Percentiles rank a stretch among this genome's conserved stretches.
Evolutionary conservation across 2,797 vertebrate species (phyloP).

Genomic region (Sebastes paucispinis): DNA sequence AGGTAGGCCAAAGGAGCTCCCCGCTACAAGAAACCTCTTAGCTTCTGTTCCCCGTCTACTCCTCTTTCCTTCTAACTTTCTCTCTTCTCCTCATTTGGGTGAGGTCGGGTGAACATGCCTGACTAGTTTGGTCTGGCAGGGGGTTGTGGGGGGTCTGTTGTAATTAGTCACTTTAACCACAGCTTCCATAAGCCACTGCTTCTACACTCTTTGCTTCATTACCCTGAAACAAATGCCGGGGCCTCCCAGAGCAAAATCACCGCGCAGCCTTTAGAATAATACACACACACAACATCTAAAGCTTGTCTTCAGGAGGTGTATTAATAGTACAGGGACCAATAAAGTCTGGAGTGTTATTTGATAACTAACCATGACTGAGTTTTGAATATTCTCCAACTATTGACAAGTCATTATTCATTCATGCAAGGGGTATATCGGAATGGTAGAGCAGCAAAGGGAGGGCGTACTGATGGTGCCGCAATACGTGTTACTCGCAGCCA

Average conservation of each 20-base stretch:
- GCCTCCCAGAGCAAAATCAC: constrained; percentile 70
- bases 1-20: constrained; percentile 60
- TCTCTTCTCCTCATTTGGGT: constrained; percentile 36
- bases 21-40: constrained; percentile 42
- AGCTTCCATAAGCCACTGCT: constrained; percentile 80
- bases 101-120: constrained; percentile 68
- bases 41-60: constrained; percentile 36
- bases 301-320: constrained; percentile 35
- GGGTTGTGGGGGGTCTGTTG: constrained; percentile 74
- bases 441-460: constrained; percentile 19
- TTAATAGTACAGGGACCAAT: constrained; percentile 39
- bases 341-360: constrained; percentile 53
- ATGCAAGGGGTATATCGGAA: constrained; percentile 43
- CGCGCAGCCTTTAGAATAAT: constrained; percentile 59
- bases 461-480: constrained; percentile 22
- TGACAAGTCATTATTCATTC: constrained; percentile 62
- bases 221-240: constrained; percentile 80
- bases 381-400: constrained; percentile 56
- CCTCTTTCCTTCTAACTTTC: constrained; percentile 25
- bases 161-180: constrained; percentile 86
- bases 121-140: constrained; percentile 69
- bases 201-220: constrained; percentile 82
- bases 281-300: constrained; percentile 56
- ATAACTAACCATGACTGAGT: constrained; percentile 57
- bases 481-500: constrained; percentile 45